Evolutionary conservation across 1,140 invertebrate genomes (phyloP).

Genomic region (Vanessa atalanta): DNA sequence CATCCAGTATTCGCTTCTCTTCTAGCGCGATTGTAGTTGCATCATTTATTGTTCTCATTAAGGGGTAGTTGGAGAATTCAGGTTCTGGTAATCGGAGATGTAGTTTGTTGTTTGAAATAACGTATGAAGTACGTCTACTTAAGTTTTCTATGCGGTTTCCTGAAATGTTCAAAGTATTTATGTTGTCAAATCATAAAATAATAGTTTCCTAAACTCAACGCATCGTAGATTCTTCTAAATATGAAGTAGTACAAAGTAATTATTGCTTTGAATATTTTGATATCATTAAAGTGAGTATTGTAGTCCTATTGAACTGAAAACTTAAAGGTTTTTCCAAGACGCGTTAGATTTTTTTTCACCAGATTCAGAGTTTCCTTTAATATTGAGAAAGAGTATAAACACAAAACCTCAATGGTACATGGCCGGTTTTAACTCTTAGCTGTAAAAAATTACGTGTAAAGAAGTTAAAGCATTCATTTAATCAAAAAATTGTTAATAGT

Average conservation of each 20-base stretch:
- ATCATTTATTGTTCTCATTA: constrained; percentile 84
- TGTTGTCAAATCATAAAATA: background rate
- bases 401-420: background rate
- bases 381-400: background rate
- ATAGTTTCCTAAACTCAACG: no score
- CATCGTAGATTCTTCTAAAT: no score
- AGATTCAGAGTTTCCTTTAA: background rate
- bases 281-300: no score
- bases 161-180: constrained; percentile 40
- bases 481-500: no score
- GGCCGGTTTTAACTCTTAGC: no score
- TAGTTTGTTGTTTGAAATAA: constrained; percentile 57
- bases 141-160: constrained; percentile 53
- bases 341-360: background rate
- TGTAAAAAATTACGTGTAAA: no score
- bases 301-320: background rate
- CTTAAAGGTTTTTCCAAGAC: background rate
- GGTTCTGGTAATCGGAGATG: constrained; percentile 65
- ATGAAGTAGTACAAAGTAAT: no score
- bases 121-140: constrained; percentile 57
- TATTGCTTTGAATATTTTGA: no score
- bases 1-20: constrained; percentile 78
- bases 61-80: constrained; percentile 79
- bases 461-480: no score
- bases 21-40: constrained; percentile 80